Percentiles rank a stretch among this genome's conserved stretches.
Evolutionary conservation across 1,140 invertebrate genomes (phyloP).

Genomic region (Oncopeltus fasciatus): DNA sequence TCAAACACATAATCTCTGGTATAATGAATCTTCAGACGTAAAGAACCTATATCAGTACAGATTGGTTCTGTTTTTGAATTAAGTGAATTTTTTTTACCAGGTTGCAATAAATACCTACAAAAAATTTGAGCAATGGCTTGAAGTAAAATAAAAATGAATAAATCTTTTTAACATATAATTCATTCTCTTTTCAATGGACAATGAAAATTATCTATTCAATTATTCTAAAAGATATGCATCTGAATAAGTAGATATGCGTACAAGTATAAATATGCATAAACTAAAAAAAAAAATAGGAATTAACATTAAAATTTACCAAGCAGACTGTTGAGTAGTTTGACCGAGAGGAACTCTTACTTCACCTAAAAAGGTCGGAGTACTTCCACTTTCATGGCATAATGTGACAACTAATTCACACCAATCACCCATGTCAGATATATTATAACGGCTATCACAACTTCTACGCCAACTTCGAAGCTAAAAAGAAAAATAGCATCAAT

Average conservation of each 20-base stretch:
- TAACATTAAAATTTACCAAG: slow-evolving; percentile 35
- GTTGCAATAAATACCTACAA: slow-evolving; percentile 69
- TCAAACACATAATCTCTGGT: slow-evolving; percentile 78
- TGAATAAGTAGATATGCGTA: too few relatives aligned
- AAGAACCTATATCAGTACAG: slow-evolving; percentile 45
- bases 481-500: too few relatives aligned
- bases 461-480: slow-evolving; percentile 16
- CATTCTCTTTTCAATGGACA: too few relatives aligned
- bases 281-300: too few relatives aligned
- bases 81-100: slow-evolving; percentile 39
- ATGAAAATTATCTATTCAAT: too few relatives aligned
- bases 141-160: too few relatives aligned
- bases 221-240: too few relatives aligned
- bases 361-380: slow-evolving; percentile 69
- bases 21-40: slow-evolving; percentile 73
- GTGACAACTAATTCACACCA: slow-evolving; percentile 59
- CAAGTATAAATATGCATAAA: too few relatives aligned
- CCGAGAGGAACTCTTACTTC: slow-evolving; percentile 64
- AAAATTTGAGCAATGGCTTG: too few relatives aligned
- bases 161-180: too few relatives aligned
- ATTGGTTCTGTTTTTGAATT: slow-evolving; percentile 10
- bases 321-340: slow-evolving; percentile 42
- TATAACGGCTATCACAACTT: slow-evolving; percentile 18
- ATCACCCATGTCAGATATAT: slow-evolving; percentile 31
- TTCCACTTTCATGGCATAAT: slow-evolving; percentile 69